These are phyloP conservation scores for Anableps anableps DNA, from an alignment of 2,797 vertebrate species.

Conservation along the genomic window DNA sequence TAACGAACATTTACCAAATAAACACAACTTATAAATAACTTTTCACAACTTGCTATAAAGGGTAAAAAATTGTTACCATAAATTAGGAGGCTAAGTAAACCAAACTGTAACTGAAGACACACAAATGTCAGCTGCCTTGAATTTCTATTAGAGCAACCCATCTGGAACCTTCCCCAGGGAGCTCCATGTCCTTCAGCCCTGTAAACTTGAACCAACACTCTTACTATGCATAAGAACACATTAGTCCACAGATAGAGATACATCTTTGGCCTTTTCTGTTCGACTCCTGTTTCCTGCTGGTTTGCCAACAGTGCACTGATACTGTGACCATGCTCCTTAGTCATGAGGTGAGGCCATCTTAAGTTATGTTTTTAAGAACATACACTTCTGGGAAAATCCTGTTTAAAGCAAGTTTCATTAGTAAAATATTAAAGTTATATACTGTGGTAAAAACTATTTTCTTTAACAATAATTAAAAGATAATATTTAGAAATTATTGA, in stretches of 20 bases:
- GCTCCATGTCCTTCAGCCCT: conserved; percentile 56
- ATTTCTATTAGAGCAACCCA: conserved; percentile 59
- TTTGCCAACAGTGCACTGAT: conserved; percentile 17
- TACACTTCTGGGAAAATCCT: conserved; percentile 9
- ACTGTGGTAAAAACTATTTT: no score
- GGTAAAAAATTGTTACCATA: conserved; percentile 22
- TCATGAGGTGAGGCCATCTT: conserved; percentile 7
- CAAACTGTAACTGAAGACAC: conserved; percentile 59
- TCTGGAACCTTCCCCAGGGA: conserved; percentile 61
- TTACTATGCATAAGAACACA: conserved; percentile 41
- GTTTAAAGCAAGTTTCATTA: conserved; percentile 1
- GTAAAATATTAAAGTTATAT: not conserved
- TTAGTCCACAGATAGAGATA: conserved; percentile 24
- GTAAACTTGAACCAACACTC: conserved; percentile 51
- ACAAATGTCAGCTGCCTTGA: conserved; percentile 52
- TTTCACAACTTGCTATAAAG: conserved; percentile 5
- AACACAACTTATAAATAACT: conserved; percentile 8
- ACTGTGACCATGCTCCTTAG: conserved; percentile 2
- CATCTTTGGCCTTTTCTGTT: conserved; percentile 15
- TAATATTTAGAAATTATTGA: not conserved
- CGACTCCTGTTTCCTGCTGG: conserved; percentile 1
- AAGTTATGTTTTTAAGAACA: not conserved
- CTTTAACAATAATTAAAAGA: not conserved
- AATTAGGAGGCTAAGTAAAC: conserved; percentile 59
- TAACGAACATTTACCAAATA: not conserved